A percentile compares a stretch with the other conserved stretches of the same genome.
These are phyloP conservation scores for Hemitrygon akajei DNA, from an alignment of 2,797 vertebrate species.

Conservation along the genomic window DNA sequence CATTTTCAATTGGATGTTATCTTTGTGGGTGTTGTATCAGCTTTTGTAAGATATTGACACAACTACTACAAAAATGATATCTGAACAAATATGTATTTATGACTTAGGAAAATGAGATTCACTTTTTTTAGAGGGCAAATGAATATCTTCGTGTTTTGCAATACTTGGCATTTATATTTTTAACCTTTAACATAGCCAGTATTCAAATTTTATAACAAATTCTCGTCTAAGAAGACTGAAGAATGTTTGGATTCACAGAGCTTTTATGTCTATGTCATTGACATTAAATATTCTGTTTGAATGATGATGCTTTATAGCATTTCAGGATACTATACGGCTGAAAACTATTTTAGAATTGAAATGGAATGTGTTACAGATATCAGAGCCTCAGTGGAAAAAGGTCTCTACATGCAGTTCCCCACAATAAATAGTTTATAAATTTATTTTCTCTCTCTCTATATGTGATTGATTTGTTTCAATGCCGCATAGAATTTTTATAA, in stretches of 20 bases:
- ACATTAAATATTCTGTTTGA: not conserved
- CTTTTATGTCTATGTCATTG: not conserved
- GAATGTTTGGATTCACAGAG: not conserved
- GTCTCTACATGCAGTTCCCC: not conserved
- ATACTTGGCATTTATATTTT: not conserved
- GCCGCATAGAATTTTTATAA: not conserved
- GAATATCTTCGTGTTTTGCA: not conserved
- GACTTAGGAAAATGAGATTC: not conserved
- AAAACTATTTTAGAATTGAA: too few species aligned
- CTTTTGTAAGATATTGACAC: not conserved
- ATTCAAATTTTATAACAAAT: not conserved
- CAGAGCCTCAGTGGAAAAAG: not conserved
- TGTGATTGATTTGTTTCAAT: not conserved
- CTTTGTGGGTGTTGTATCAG: not conserved
- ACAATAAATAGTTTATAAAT: not conserved
- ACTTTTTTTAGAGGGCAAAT: not conserved
- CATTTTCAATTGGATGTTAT: not conserved
- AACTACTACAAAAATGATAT: too few species aligned
- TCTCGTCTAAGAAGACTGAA: not conserved
- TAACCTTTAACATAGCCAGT: not conserved
- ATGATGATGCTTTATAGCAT: too few species aligned
- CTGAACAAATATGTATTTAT: not conserved
- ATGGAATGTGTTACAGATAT: too few species aligned
- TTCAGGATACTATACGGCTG: too few species aligned
- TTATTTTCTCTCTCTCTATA: not conserved